phyloP scores from a whole-genome alignment of 2,113 vertebrate genomes.

The Elachura formosa region DNA sequence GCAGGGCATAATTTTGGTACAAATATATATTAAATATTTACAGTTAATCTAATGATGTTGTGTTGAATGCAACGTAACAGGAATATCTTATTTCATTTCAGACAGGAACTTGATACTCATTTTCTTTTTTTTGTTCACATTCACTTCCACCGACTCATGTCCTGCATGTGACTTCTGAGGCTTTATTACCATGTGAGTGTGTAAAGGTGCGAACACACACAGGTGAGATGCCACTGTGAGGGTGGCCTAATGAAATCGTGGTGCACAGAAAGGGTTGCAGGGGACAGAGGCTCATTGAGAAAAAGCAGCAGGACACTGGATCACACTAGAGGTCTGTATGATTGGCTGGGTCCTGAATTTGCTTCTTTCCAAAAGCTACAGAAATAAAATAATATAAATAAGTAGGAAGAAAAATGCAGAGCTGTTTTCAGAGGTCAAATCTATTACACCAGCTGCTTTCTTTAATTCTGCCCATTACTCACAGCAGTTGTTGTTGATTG shows the following conservation, averaged over 20 bases:
- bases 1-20: background rate
- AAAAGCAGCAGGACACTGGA: background rate
- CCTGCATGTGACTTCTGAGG: background rate
- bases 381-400: background rate
- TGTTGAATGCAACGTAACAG: background rate
- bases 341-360: background rate
- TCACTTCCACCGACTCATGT: background rate
- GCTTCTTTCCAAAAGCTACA: background rate
- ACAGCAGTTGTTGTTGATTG: background rate
- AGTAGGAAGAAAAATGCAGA: background rate
- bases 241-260: background rate
- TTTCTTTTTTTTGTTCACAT: background rate
- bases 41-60: background rate
- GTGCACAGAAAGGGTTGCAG: background rate
- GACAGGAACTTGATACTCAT: background rate
- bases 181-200: background rate
- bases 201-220: background rate
- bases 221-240: background rate
- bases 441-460: background rate
- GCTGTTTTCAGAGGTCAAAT: conserved; percentile 20
- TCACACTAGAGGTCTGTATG: background rate
- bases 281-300: background rate
- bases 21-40: background rate
- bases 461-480: background rate
- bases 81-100: background rate